These are phyloP conservation scores for Itoplectis maculator DNA, from an alignment of 2,888 invertebrate species.

Conservation along the genomic window DNA sequence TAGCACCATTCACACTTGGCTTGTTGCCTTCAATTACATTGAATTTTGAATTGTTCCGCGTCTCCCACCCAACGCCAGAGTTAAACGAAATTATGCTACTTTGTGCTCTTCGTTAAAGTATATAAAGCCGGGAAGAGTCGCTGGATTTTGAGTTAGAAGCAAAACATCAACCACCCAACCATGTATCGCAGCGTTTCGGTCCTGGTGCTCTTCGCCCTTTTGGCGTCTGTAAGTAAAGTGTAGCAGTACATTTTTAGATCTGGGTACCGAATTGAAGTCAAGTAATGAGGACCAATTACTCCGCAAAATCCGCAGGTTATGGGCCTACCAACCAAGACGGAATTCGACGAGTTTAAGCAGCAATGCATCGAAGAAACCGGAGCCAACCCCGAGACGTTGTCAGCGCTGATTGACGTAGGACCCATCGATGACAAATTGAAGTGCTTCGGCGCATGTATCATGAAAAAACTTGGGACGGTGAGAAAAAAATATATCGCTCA, in stretches of 20 bases:
- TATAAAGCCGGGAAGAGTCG: constrained; percentile 12
- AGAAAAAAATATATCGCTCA: neutral
- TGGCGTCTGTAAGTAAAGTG: constrained; percentile 46
- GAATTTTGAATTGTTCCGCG: constrained; percentile 33
- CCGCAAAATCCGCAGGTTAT: constrained; percentile 15
- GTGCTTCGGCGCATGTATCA: constrained; percentile 67
- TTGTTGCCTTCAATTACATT: constrained; percentile 36
- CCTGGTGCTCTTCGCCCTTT: constrained; percentile 38
- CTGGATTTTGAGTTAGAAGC: neutral
- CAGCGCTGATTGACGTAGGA: neutral
- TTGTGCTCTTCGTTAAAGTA: neutral
- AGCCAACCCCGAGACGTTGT: neutral
- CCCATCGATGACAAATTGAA: constrained; percentile 49
- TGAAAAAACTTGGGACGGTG: constrained; percentile 61
- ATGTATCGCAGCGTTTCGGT: constrained; percentile 16
- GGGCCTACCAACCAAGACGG: neutral
- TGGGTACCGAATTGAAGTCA: neutral
- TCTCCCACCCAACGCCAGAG: constrained; percentile 36
- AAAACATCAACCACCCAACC: neutral
- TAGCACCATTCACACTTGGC: neutral
- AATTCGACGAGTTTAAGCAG: constrained; percentile 1
- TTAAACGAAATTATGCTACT: neutral
- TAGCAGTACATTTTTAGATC: neutral
- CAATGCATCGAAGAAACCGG: constrained; percentile 48
- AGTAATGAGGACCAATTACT: constrained; percentile 11